Conservation (phyloP, 2,888 invertebrate genomes). For the Eupithecia centaureata region DNA sequence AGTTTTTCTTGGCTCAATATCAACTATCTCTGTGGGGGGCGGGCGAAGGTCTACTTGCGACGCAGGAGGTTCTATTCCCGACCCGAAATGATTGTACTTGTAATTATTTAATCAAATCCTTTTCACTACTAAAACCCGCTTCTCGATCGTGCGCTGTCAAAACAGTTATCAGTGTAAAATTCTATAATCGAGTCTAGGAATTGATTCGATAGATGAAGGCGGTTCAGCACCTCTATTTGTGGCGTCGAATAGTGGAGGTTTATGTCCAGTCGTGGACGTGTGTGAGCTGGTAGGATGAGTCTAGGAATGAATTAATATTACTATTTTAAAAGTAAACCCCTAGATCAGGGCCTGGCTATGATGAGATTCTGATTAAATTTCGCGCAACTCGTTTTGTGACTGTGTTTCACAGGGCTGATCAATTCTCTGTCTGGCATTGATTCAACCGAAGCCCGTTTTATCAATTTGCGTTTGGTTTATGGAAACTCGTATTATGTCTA, state of each 20-base stretch:
- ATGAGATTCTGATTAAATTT: slow-evolving; percentile 7
- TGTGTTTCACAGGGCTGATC: slow-evolving; percentile 3
- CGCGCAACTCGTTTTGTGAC: background rate
- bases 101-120: too few relatives aligned
- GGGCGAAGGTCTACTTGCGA: too few relatives aligned
- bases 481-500: background rate
- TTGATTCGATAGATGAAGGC: background rate
- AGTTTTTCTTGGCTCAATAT: background rate
- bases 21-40: too few relatives aligned
- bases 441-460: background rate
- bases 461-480: background rate
- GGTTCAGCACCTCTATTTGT: background rate
- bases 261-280: background rate
- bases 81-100: too few relatives aligned
- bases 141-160: background rate
- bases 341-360: background rate
- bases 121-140: too few relatives aligned
- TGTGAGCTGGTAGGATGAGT: background rate
- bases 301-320: background rate
- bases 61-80: too few relatives aligned
- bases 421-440: slow-evolving; percentile 3
- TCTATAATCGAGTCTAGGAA: background rate
- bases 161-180: background rate
- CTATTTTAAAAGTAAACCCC: background rate
- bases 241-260: background rate